phyloP scores from a whole-genome alignment of 2,888 invertebrate genomes.

The Acronicta aceris region DNA sequence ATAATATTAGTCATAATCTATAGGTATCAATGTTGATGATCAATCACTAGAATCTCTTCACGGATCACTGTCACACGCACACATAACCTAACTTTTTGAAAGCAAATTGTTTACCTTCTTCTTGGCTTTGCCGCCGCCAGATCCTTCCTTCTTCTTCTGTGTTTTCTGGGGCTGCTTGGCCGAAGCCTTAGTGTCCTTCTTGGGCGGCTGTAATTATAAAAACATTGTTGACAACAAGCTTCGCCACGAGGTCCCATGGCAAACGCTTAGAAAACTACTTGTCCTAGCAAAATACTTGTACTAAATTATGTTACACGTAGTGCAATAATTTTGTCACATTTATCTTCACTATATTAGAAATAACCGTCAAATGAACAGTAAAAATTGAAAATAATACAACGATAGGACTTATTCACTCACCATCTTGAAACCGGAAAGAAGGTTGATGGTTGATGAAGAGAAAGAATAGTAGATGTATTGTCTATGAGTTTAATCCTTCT shows the following conservation, averaged over 20 bases:
- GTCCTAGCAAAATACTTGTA: slow-evolving; percentile 1
- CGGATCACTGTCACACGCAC: slow-evolving; percentile 52
- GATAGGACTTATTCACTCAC: slow-evolving; percentile 73
- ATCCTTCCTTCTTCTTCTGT: slow-evolving; percentile 98
- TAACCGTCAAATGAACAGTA: slow-evolving; percentile 2
- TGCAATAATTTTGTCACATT: too few relatives aligned
- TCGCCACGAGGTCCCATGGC: slow-evolving; percentile 79
- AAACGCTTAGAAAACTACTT: neutral
- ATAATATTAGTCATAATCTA: neutral
- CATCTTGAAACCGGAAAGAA: slow-evolving; percentile 87
- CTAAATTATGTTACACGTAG: slow-evolving; percentile 4
- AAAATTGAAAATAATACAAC: slow-evolving; percentile 28
- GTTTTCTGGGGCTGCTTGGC: slow-evolving; percentile 98
- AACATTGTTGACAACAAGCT: slow-evolving; percentile 65
- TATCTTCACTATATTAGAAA: neutral
- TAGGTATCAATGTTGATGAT: neutral
- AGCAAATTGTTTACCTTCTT: slow-evolving; percentile 93
- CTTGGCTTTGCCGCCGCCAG: slow-evolving; percentile 98
- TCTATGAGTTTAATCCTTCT: slow-evolving; percentile 59
- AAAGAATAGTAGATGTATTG: slow-evolving; percentile 26
- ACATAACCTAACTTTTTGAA: slow-evolving; percentile 79
- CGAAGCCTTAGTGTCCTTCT: slow-evolving; percentile 97
- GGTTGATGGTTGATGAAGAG: slow-evolving; percentile 1
- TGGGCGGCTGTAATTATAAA: slow-evolving; percentile 93
- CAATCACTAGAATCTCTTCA: neutral